A percentile compares a stretch with the other conserved stretches of the same genome.
Evolutionary conservation across 1,140 invertebrate species (phyloP).

Genomic region (Aphaenogaster rudis): DNA sequence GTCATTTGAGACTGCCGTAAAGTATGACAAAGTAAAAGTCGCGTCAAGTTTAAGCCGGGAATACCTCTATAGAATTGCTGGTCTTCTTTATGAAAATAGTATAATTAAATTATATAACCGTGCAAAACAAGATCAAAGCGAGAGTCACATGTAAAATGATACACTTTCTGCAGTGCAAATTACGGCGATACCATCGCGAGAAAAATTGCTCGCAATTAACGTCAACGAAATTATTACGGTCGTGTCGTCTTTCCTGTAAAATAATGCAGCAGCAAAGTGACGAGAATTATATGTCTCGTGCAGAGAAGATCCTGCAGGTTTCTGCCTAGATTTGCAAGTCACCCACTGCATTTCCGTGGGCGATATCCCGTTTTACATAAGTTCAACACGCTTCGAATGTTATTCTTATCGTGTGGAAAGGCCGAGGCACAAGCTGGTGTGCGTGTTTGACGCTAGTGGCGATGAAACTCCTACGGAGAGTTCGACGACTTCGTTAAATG

Average conservation of each 20-base stretch:
- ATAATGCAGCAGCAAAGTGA: conserved; percentile 40
- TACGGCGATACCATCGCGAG: background rate
- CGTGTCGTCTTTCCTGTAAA: conserved; percentile 16
- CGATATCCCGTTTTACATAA: conserved; percentile 71
- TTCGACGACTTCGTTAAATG: conserved; percentile 71
- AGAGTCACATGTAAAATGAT: background rate
- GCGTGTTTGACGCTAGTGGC: conserved; percentile 50
- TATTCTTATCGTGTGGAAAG: conserved; percentile 68
- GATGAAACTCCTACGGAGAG: conserved; percentile 65
- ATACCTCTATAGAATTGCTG: conserved; percentile 8
- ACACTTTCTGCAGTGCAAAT: conserved; percentile 18
- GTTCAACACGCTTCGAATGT: conserved; percentile 62
- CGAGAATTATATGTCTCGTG: conserved; percentile 39
- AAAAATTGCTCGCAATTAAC: conserved; percentile 33
- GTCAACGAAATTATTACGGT: conserved; percentile 27
- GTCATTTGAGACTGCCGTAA: background rate
- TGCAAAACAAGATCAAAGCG: conserved; percentile 22
- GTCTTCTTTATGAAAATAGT: background rate
- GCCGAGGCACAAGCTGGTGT: conserved; percentile 11
- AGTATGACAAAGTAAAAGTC: background rate
- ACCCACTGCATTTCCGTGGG: conserved; percentile 49
- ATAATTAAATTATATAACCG: conserved; percentile 26
- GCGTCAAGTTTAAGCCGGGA: background rate
- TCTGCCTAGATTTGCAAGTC: conserved; percentile 22
- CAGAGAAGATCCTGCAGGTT: conserved; percentile 34